Conservation (phyloP, 1,140 invertebrate species). For the Druon quercuslanigerum region DNA sequence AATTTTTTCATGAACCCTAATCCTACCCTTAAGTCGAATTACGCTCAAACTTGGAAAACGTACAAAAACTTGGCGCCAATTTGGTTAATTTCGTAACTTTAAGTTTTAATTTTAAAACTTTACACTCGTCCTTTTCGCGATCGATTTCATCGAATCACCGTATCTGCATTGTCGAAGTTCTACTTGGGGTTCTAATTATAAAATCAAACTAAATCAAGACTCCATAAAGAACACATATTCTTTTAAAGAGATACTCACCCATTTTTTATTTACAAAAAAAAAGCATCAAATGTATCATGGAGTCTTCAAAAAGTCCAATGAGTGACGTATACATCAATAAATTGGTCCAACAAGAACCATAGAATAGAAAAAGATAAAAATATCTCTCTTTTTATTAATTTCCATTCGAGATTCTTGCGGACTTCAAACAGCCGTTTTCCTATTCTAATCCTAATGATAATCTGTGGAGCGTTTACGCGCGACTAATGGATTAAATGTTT, state of each 20-base stretch:
- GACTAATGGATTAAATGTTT: constrained; percentile 12
- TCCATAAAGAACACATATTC: background rate
- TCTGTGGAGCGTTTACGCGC: constrained; percentile 9
- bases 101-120: background rate
- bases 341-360: background rate
- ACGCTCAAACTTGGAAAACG: background rate
- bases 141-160: constrained; percentile 46
- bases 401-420: background rate
- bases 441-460: constrained; percentile 4
- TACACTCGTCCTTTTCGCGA: background rate
- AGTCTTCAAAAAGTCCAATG: background rate
- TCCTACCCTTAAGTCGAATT: constrained; percentile 22
- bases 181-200: background rate
- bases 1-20: background rate
- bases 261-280: background rate
- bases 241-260: background rate
- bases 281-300: background rate
- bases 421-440: constrained; percentile 5
- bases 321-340: constrained; percentile 21
- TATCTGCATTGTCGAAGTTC: constrained; percentile 41
- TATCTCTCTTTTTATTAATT: background rate
- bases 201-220: background rate
- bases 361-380: background rate
- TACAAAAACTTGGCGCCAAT: constrained; percentile 20
- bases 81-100: constrained; percentile 5